Percentiles rank a stretch among this genome's conserved stretches.
phyloP scores from a whole-genome alignment of 2,113 vertebrate species.

The Mugil cephalus region DNA sequence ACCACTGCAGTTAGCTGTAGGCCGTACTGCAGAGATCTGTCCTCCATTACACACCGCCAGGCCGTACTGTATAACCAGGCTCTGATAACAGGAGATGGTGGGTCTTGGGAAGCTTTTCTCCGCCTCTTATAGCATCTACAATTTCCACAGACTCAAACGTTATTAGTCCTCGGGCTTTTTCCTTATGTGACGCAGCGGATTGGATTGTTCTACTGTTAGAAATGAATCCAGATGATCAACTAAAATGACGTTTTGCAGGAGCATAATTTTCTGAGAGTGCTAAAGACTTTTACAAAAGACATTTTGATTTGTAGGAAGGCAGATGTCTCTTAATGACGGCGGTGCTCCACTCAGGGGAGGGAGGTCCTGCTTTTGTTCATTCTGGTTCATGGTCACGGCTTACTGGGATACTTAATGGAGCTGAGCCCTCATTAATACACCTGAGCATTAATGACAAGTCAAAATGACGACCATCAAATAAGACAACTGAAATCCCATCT shows the following conservation, averaged over 20 bases:
- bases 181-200: not conserved
- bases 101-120: constrained; percentile 3
- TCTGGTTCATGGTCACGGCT: too few species aligned
- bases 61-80: constrained; percentile 34
- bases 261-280: not conserved
- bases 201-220: too few species aligned
- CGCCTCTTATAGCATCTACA: not conserved
- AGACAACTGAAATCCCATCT: not conserved
- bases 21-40: constrained; percentile 68
- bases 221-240: not conserved
- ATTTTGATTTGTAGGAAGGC: too few species aligned
- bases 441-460: too few species aligned
- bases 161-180: not conserved
- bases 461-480: too few species aligned
- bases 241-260: not conserved
- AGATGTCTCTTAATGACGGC: too few species aligned
- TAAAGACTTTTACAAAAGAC: too few species aligned
- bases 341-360: too few species aligned
- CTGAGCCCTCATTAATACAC: too few species aligned
- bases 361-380: too few species aligned
- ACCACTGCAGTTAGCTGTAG: constrained; percentile 71
- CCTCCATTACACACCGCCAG: constrained; percentile 50
- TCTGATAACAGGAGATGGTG: constrained; percentile 1
- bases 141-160: not conserved
- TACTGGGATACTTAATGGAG: too few species aligned